Conservation (phyloP, 2,113 vertebrate species). For the Solea solea region DNA sequence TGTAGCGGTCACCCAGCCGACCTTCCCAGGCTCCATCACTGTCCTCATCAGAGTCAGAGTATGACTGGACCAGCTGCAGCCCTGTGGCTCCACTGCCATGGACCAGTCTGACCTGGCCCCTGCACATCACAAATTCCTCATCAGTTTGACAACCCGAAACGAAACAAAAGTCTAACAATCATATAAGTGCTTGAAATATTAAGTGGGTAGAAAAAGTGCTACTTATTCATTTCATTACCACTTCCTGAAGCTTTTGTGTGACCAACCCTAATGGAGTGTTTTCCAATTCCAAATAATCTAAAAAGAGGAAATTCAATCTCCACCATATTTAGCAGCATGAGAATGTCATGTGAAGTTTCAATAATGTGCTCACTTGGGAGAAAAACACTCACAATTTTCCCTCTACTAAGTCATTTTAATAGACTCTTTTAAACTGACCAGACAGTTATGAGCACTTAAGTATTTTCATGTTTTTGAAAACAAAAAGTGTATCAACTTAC, state of each 20-base stretch:
- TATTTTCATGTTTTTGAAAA: too few relatives aligned
- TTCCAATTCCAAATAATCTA: too few relatives aligned
- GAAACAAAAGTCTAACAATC: neutral
- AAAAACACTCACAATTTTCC: too few relatives aligned
- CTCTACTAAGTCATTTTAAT: too few relatives aligned
- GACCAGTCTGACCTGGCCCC: conserved; percentile 92
- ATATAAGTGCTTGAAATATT: neutral
- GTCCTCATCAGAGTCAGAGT: conserved; percentile 93
- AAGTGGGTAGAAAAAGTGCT: neutral
- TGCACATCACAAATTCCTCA: conserved; percentile 50
- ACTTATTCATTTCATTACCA: too few relatives aligned
- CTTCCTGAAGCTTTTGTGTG: too few relatives aligned
- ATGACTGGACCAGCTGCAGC: conserved; percentile 89
- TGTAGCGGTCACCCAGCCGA: conserved; percentile 88
- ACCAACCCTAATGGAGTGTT: too few relatives aligned
- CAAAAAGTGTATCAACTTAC: too few relatives aligned
- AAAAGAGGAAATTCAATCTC: neutral
- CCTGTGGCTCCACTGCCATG: conserved; percentile 89
- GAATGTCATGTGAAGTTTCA: conserved; percentile 13
- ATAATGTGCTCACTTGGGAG: neutral
- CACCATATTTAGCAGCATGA: neutral
- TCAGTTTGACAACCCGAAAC: neutral
- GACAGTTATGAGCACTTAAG: too few relatives aligned
- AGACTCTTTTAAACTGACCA: too few relatives aligned
- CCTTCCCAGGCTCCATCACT: conserved; percentile 92